Percentiles rank a stretch among this genome's conserved stretches.
These are phyloP conservation scores for Frankliniella fusca DNA, from an alignment of 2,888 invertebrate genomes.

Conservation along the genomic window DNA sequence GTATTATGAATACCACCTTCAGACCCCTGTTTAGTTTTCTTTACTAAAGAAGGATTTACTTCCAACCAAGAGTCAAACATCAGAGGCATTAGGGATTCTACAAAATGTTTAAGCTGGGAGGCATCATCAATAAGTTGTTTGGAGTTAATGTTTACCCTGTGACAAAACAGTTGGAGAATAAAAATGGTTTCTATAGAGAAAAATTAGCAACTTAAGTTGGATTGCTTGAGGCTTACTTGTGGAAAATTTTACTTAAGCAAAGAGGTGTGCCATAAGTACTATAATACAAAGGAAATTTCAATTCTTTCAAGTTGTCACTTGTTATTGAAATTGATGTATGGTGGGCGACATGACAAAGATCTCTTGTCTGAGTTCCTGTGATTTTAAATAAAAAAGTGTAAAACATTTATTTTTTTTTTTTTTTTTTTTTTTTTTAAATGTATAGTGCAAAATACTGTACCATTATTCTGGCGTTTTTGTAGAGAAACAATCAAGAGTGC, in stretches of 20 bases:
- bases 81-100: slow-evolving; percentile 67
- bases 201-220: background rate
- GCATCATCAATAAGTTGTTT: slow-evolving; percentile 23
- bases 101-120: slow-evolving; percentile 55
- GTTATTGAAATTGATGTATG: background rate
- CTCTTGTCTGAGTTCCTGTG: too few species aligned
- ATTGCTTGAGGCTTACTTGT: background rate
- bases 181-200: background rate
- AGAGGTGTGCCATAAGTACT: background rate
- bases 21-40: background rate
- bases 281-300: background rate
- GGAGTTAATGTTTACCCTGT: background rate
- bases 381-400: too few species aligned
- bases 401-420: too few species aligned
- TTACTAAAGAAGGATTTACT: slow-evolving; percentile 54
- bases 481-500: slow-evolving; percentile 49
- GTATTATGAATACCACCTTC: background rate
- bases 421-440: too few species aligned
- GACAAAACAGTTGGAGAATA: background rate
- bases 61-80: slow-evolving; percentile 82
- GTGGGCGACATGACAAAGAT: background rate
- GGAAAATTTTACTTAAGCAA: slow-evolving; percentile 3
- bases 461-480: background rate
- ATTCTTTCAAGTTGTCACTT: background rate
- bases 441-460: background rate